phyloP scores from a whole-genome alignment of 1,140 invertebrate species.

The Psix sp. region DNA sequence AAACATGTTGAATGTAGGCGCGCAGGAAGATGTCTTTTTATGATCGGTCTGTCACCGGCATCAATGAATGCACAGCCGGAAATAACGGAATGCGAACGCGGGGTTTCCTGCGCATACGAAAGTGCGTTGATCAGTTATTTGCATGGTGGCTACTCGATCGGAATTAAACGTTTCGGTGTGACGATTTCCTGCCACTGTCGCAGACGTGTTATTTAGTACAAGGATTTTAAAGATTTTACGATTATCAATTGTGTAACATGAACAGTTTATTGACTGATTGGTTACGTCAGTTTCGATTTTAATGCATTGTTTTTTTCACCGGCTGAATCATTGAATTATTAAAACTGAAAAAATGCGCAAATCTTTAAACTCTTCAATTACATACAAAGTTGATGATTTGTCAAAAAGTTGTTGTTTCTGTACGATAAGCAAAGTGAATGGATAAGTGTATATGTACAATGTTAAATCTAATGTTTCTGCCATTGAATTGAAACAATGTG shows the following conservation, averaged over 20 bases:
- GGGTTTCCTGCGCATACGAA: conserved; percentile 65
- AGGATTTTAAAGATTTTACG: conserved; percentile 9
- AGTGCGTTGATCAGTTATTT: conserved; percentile 49
- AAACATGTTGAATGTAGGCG: neutral
- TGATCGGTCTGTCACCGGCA: conserved; percentile 22
- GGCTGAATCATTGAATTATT: no score
- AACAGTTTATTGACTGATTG: no score
- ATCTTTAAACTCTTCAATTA: no score
- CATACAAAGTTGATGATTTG: no score
- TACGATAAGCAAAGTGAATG: no score
- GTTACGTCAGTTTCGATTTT: no score
- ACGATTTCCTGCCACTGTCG: conserved; percentile 48
- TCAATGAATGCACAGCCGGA: conserved; percentile 64
- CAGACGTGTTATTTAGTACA: conserved; percentile 32
- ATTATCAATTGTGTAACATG: neutral
- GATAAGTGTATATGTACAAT: no score
- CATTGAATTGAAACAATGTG: no score
- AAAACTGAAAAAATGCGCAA: no score
- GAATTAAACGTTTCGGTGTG: conserved; percentile 60
- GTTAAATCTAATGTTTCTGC: no score
- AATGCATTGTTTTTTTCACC: no score
- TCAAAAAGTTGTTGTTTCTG: no score
- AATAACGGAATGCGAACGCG: conserved; percentile 70
- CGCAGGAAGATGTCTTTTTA: conserved; percentile 38
- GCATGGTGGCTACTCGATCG: conserved; percentile 53